A percentile compares a stretch with the other conserved stretches of the same genome.
These are phyloP conservation scores for Cinara cedri DNA, from an alignment of 2,888 invertebrate genomes.

Conservation along the genomic window DNA sequence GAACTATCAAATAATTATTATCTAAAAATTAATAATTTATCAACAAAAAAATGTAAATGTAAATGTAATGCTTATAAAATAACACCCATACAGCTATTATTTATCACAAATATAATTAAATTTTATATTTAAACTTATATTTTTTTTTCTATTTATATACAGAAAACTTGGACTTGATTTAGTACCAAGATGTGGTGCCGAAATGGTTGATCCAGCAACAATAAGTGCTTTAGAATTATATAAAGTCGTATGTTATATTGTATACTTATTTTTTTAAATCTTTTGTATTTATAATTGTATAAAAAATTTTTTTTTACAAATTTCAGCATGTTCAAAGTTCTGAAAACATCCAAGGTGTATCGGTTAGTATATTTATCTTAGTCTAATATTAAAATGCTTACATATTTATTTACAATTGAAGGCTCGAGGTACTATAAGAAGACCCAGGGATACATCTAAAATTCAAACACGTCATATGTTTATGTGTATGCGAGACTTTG, in stretches of 20 bases:
- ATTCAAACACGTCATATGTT: slow-evolving; percentile 79
- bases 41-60: too few species aligned
- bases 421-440: slow-evolving; percentile 37
- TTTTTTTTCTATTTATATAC: slow-evolving; percentile 60
- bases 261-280: neutral
- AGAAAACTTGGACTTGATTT: slow-evolving; percentile 91
- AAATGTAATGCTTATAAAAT: too few species aligned
- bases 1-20: too few species aligned
- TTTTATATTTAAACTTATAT: too few species aligned
- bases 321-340: slow-evolving; percentile 67
- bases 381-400: neutral
- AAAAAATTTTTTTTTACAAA: slow-evolving; percentile 59
- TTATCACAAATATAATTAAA: too few species aligned
- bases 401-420: neutral
- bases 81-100: too few species aligned
- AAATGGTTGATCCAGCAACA: slow-evolving; percentile 87
- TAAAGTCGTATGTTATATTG: slow-evolving; percentile 74
- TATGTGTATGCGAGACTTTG: slow-evolving; percentile 87
- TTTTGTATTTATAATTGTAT: neutral
- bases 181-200: slow-evolving; percentile 86
- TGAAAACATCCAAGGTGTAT: slow-evolving; percentile 65
- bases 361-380: slow-evolving; percentile 62
- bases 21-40: too few species aligned
- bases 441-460: slow-evolving; percentile 65
- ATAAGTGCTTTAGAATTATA: slow-evolving; percentile 89